A percentile compares a stretch with the other conserved stretches of the same genome.
These are phyloP conservation scores for Physeter macrocephalus DNA, from an alignment of 2,113 vertebrate species.

Conservation along the genomic window DNA sequence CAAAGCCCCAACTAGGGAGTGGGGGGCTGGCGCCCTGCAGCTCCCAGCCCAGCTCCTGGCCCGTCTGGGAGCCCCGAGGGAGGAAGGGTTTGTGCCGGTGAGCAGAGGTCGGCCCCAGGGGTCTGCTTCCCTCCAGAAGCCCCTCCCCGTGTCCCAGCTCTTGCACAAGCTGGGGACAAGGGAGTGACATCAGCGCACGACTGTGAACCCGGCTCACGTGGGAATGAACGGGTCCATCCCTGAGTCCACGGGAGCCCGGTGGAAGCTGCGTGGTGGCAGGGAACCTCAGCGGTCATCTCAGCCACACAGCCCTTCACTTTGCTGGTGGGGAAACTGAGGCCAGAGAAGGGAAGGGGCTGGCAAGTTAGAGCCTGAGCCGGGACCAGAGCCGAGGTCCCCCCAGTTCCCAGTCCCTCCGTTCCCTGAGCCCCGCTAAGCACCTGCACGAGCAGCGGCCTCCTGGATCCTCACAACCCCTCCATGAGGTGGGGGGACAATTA, in stretches of 20 bases:
- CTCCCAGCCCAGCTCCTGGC: background rate
- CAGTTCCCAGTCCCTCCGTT: background rate
- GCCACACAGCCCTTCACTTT: background rate
- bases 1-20: background rate
- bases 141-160: background rate
- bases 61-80: background rate
- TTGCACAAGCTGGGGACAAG: background rate
- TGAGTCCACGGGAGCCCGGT: background rate
- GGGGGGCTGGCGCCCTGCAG: background rate
- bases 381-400: background rate
- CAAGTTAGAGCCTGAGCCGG: background rate
- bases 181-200: background rate
- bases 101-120: background rate
- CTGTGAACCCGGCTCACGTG: background rate
- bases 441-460: background rate
- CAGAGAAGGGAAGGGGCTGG: background rate
- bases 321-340: background rate
- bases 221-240: background rate
- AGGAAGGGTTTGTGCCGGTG: background rate
- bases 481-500: fast-evolving
- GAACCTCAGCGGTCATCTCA: background rate
- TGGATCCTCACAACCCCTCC: background rate
- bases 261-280: background rate
- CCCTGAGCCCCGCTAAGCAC: background rate
- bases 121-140: background rate